phyloP scores from a whole-genome alignment of 2,113 vertebrate genomes.

The Motacilla tschutschensis region DNA sequence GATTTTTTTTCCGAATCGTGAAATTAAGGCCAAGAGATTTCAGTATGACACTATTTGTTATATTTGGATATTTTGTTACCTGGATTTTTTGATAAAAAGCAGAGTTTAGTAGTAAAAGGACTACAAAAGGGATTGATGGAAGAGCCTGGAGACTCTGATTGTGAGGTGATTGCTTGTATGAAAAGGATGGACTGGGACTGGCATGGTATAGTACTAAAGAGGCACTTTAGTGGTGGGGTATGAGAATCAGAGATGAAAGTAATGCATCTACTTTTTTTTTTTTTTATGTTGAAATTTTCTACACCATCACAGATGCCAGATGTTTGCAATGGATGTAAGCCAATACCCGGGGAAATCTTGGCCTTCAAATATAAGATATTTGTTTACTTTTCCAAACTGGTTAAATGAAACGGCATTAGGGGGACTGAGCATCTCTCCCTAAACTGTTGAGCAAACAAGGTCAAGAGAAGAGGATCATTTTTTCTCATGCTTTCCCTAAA shows the following conservation, averaged over 20 bases:
- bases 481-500: not conserved
- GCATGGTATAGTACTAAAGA: not conserved
- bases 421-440: not conserved
- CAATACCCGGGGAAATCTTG: not conserved
- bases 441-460: not conserved
- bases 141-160: not conserved
- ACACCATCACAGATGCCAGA: not conserved
- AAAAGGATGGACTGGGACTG: not conserved
- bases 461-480: not conserved
- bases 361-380: not conserved
- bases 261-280: not conserved
- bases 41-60: not conserved
- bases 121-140: not conserved
- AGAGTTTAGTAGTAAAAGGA: not conserved
- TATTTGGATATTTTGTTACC: not conserved
- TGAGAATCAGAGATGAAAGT: not conserved
- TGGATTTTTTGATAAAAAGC: not conserved
- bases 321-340: not conserved
- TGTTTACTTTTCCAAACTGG: not conserved
- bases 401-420: not conserved
- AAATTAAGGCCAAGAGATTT: not conserved
- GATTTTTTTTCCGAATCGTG: not conserved
- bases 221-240: not conserved
- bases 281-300: not conserved
- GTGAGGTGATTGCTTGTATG: not conserved